Evolutionary conservation across 2,888 invertebrate genomes (phyloP), one percentile per base, ranked within the genome.

Genomic region (Onthophagus sagittarius): DNA sequence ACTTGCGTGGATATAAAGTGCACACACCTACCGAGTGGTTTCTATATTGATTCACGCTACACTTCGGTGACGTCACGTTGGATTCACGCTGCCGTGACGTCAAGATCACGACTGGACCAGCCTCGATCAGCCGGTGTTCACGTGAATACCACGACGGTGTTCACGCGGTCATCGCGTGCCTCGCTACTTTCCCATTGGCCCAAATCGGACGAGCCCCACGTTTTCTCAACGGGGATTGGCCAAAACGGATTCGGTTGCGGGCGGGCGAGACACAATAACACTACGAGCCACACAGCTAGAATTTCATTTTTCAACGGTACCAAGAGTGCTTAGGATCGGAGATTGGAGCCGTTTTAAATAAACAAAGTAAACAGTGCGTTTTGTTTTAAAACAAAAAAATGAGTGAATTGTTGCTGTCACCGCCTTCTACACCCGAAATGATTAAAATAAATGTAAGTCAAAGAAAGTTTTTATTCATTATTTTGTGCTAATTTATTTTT

Each of bases 61-160:
- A 11, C 39, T 53, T 80, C 82, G 77, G 77, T 84, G 84, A 84
- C 85, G 84, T 83, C 76, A 78, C 78, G 75, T n/a, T 75, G 79
- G 77, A 78, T 81, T 84, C 83, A 85, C 88, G 84, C 83, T 80
- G 78, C 77, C 77, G 80, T 88, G 88, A 89, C 89, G 88, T 88
- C 87, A 88, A 83, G 88, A 88, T 90, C 91, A 91, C 90, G 90
- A 86, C 86, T 87, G 86, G 84, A 85, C 82, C 84, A 85, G 87
- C 87, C 85, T 85, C 85, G 85, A 90, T 90, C 93, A 93, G 90
- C 88, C 91, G 86, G 85, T 86, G 91, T 89, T 89, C 94, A 95
- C 94, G 94, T 94, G 94, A 93, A 93, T 90, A 91, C 84, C 91
- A 90, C 89, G 90, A 90, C 86, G 85, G 82, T 86, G 88, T 89